phyloP scores from a whole-genome alignment of 2,888 invertebrate genomes.

The Muschampia staudingeri region DNA sequence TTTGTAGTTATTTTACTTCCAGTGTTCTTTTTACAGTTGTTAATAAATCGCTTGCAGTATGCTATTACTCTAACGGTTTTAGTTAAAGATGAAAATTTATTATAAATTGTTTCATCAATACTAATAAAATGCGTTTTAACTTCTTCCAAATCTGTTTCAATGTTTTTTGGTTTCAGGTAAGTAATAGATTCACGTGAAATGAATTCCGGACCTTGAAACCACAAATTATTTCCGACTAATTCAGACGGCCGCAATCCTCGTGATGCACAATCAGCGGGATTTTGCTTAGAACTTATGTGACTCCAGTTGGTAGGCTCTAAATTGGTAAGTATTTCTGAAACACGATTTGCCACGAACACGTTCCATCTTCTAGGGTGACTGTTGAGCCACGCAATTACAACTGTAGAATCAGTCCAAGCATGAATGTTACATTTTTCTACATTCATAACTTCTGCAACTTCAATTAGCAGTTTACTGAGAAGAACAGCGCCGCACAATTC shows the following conservation, averaged over 20 bases:
- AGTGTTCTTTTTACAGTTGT: not conserved
- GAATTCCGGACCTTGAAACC: conserved; percentile 26
- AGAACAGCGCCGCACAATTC: conserved; percentile 29
- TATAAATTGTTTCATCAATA: not conserved
- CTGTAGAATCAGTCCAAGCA: conserved; percentile 20
- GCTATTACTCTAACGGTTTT: conserved; percentile 29
- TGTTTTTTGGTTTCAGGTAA: conserved; percentile 9
- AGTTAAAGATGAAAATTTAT: conserved; percentile 24
- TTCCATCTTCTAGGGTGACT: conserved; percentile 25
- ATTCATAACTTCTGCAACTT: conserved; percentile 20
- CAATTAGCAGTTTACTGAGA: not conserved
- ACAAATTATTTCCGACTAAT: not conserved
- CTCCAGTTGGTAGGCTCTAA: conserved; percentile 20
- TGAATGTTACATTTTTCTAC: conserved; percentile 14
- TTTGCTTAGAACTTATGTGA: conserved; percentile 18
- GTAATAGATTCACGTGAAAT: not conserved
- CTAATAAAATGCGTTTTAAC: not conserved
- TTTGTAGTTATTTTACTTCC: not conserved
- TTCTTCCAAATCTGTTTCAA: conserved; percentile 14
- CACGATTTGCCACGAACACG: conserved; percentile 16
- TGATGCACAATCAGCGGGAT: conserved; percentile 20
- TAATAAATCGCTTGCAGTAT: conserved; percentile 29
- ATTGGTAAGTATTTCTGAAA: not conserved
- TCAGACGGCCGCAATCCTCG: conserved; percentile 20
- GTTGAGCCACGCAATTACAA: conserved; percentile 20